Conservation (phyloP, 2,888 invertebrate genomes). For the Buathra laborator region DNA sequence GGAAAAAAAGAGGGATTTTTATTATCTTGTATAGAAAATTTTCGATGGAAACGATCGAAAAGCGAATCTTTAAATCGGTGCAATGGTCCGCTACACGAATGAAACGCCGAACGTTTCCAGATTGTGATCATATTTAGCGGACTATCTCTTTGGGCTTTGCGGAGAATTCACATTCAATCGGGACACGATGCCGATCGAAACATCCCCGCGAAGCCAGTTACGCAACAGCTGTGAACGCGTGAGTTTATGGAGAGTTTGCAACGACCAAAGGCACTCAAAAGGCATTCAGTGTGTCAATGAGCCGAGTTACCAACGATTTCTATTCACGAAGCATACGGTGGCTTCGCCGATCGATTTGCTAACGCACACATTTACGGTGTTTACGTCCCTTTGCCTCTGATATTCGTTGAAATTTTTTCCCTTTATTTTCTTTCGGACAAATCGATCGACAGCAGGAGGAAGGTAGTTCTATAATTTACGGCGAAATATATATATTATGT, state of each 20-base stretch:
- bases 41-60: too few species aligned
- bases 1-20: too few species aligned
- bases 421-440: background rate
- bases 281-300: constrained; percentile 72
- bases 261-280: constrained; percentile 65
- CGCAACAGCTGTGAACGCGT: constrained; percentile 21
- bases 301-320: constrained; percentile 79
- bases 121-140: constrained; percentile 26
- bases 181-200: constrained; percentile 48
- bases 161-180: constrained; percentile 23
- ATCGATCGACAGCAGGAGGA: background rate
- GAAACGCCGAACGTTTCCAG: constrained; percentile 5
- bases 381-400: background rate
- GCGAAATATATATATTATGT: background rate
- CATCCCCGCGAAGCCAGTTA: constrained; percentile 25
- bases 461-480: background rate
- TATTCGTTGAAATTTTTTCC: background rate
- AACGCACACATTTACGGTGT: background rate
- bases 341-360: constrained; percentile 61
- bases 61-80: background rate
- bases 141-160: constrained; percentile 9
- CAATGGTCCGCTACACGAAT: background rate
- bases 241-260: constrained; percentile 4
- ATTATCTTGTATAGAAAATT: too few species aligned
- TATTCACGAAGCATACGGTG: constrained; percentile 77